Base-by-base conservation (phyloP, 2,797 vertebrate species). In the Morus bassanus region DNA sequence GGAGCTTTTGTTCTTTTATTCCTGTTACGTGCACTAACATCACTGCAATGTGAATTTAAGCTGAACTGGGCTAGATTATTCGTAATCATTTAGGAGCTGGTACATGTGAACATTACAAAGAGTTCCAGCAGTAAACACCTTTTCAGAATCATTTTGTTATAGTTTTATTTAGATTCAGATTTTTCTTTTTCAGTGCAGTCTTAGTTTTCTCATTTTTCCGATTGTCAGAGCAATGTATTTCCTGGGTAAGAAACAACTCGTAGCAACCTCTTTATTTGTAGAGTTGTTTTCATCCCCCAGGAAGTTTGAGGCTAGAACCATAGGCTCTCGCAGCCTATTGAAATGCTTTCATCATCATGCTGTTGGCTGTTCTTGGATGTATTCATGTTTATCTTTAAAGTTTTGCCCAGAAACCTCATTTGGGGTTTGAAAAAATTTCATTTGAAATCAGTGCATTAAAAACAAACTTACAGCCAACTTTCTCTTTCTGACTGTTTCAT, bases 321-420 rank as follows among this genome's bases (percentile, higher is more conserved):
- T 37, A 63, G 63, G 22, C 48, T 73, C 35, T 70, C 85, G 51
- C 60, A 93, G 67, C 43, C 48, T 82, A 18, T 41, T 92, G 81
- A 77, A 91, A 74, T 79, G 56, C 37, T 91, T 87, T 89, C 51
- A 75, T 35, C 7, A 2, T 91, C 37, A 10, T 23, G 24, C 54
- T 87, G 13, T 57, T 91, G 72, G 67, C 81, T 78, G 10, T 75
- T 83, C 45, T 51, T 89, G 85, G 46, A 18, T 77, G 27, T 51
- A 48, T 81, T 83, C 64, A 39, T 13, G 3, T 54, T 88, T 76
- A 50, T 91, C 81, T 93, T 89, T 75, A 41, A 85, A 77, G 53
- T 85, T 68, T 68, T 95, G 72, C 57, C 89, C 75, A 94, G 87
- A 91, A 83, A 68, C 64, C 22, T 92, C 53, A 78, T 80, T 80